These are phyloP conservation scores for Dysdera silvatica DNA, from an alignment of 1,140 invertebrate genomes.

Conservation along the genomic window DNA sequence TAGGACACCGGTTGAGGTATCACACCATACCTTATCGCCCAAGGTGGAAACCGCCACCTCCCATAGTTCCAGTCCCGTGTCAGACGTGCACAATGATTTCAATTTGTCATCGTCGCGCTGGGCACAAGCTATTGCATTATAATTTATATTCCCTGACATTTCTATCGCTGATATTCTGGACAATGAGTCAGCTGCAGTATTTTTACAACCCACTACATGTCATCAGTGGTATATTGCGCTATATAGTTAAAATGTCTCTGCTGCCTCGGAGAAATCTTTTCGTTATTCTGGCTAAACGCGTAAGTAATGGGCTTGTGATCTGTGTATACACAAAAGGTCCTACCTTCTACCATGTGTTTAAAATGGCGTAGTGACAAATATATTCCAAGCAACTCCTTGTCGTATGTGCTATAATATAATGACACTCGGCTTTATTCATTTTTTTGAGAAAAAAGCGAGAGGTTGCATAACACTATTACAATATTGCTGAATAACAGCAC, in stretches of 20 bases:
- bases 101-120: neutral
- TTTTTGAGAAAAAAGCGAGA: too few species aligned
- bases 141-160: neutral
- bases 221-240: neutral
- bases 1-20: too few species aligned
- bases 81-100: neutral
- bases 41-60: too few species aligned
- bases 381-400: neutral
- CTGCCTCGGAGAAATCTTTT: neutral
- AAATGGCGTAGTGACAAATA: neutral
- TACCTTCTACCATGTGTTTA: neutral
- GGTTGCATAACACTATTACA: too few species aligned
- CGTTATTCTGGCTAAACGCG: neutral
- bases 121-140: neutral
- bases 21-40: too few species aligned
- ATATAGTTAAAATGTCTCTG: neutral
- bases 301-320: neutral
- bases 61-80: too few species aligned
- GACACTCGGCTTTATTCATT: neutral
- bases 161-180: neutral
- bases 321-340: neutral
- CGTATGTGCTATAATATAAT: neutral
- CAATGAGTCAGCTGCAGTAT: neutral
- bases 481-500: slow-evolving; percentile 18
- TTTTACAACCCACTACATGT: neutral